These are phyloP conservation scores for Podarcis raffonei DNA, from an alignment of 2,113 vertebrate species.

Conservation along the genomic window DNA sequence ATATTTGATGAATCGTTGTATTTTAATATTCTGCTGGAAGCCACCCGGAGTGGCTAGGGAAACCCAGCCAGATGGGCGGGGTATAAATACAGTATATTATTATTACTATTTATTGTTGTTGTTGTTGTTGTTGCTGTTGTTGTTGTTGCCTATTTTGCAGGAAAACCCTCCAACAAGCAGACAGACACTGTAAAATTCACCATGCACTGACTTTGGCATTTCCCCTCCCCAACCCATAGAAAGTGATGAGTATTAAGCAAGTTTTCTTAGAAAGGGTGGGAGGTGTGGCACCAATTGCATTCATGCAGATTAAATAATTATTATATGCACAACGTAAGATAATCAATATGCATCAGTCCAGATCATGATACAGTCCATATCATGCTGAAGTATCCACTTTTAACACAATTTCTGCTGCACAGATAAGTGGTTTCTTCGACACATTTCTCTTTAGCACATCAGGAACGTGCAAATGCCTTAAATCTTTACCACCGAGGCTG, in stretches of 20 bases:
- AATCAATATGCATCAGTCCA: not conserved
- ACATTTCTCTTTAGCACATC: not conserved
- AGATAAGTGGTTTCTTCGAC: not conserved
- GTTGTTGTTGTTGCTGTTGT: too few relatives aligned
- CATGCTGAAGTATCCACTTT: not conserved
- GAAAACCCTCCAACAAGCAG: too few relatives aligned
- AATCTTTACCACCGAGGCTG: not conserved
- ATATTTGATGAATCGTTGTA: too few relatives aligned
- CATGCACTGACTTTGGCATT: too few relatives aligned
- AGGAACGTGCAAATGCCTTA: not conserved
- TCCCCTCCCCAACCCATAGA: not conserved
- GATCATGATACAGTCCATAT: not conserved
- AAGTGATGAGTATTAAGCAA: too few relatives aligned
- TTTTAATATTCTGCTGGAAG: too few relatives aligned
- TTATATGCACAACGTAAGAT: not conserved
- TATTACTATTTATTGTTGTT: too few relatives aligned
- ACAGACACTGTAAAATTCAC: not conserved
- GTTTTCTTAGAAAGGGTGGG: not conserved
- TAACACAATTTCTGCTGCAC: not conserved
- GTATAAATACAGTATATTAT: too few relatives aligned
- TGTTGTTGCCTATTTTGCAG: not conserved
- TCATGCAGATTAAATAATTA: not conserved
- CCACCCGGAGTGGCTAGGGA: too few relatives aligned
- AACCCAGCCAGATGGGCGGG: too few relatives aligned
- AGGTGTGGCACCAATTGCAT: not conserved